Base-by-base conservation (phyloP, 2,888 invertebrate species). In the Diarsia rubi region DNA sequence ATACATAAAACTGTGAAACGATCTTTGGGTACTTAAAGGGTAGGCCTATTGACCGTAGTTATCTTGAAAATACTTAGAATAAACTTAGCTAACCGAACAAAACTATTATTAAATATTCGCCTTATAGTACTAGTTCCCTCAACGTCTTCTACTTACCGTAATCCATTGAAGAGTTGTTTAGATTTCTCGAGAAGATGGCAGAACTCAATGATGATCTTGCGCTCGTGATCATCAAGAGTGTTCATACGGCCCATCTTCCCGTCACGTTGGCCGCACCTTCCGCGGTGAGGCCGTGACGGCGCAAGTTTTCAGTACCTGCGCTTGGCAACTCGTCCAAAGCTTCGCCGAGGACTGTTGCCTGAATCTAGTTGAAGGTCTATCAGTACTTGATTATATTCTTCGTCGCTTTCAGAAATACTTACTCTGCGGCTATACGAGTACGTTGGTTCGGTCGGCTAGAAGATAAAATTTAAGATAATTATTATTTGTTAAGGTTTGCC, bases 171-270 rank as follows among this genome's bases (percentile, higher is more conserved):
- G 81, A 99, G 97, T 95, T 99, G 99, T 96, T 99, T 99, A 52
- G 99, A 99, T 96, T 99, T 99, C 94, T 99, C 99, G 83, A 99
- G 97, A 90, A 99, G 97, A 96, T 99, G 99, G 95, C 99, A 99
- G 96, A 99, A 99, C 96, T 99, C 99, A 94, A 98, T 98, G 86
- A 99, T 99, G 92, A 99, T 98, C 97, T 98, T 98, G 92, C 98
- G 75, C n/a, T 90, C 90, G 12, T 88, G 84, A 0, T 89, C 89
- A 0, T 86, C 89, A 0, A 90, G 73, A 0, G 86, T 65, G 60
- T 88, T 90, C 88, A 92, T 90, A 21, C 69, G 88, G 0, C 62
- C 78, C 67, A 71, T 80, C 8, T 3, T 62, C 27, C 0, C n/a
- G 11, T 4, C 42, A 0, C 8, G 21, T 52, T n/a, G 8, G 37